Base-by-base conservation (phyloP, 2,888 invertebrate genomes). In the Leptogaster cylindrica region DNA sequence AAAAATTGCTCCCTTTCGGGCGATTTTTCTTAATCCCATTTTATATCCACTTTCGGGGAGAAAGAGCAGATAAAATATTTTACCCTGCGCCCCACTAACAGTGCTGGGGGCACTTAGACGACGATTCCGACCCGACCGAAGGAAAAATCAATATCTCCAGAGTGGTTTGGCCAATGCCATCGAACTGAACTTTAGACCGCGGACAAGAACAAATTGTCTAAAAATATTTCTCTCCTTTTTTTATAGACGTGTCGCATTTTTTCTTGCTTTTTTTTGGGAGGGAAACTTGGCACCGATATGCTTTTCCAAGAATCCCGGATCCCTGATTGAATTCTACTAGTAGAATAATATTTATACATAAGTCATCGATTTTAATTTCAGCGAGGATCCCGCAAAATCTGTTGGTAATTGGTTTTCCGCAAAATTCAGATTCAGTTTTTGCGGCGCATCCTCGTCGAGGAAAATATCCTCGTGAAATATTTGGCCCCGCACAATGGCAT, bases 11-110 rank as follows among this genome's bases (percentile, higher is more conserved):
- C 58, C 58, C 58, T 39, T 14, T 18, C 25, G 58, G 41, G 58
- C 39, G 27, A 58, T 58, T 58, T 58, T 41, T 58, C 58, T 58
- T 58, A 58, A 58, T 58, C 41, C 58, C 58, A 58, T 58, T 58
- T 58, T 58, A 58, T 58, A 58, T 41, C 25, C 41, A 4, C 39
- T 58, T 36, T 58, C 41, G 25, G 41, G n/a, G n/a, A n/a, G 41
- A 8, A 39, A 41, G 41, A 58, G 41, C 14, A 41, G 58, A 58
- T 58, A 58, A 58, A 58, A 41, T 16, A 39, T 39, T 16, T 52
- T 52, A 58, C 41, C 36, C 25, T 39, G 41, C 16, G 10, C 41
- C 18, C 27, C 25, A 6, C 4, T 16, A 16, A 3, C 14, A 10
- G 7, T 1, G 8, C 10, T 5, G 18, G 31, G 14, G 31, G 8